Base-by-base conservation (phyloP, 2,113 vertebrate genomes). In the Nothoprocta pentlandii region DNA sequence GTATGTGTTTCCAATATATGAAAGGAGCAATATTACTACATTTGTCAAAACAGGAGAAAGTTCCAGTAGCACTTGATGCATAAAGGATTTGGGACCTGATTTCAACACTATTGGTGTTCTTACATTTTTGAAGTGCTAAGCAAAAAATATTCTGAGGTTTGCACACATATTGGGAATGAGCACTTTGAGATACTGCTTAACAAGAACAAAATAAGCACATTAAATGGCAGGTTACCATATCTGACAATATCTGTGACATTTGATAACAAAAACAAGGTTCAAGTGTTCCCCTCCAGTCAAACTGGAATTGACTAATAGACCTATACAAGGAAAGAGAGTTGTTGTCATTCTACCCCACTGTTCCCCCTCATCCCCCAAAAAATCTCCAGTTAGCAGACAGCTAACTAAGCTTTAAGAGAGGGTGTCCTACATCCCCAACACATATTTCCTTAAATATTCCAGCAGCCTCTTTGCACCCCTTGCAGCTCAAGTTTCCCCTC, bases 81-180 rank as follows among this genome's bases (percentile, higher is more conserved):
- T 47, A 80, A 84, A 61, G 91, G 30, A 89, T 84, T 93, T 80
- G 56, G 86, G 62, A 89, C 56, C 83, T 86, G 46, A 90, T 84
- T 90, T 81, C 77, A 88, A 78, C 26, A 16, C 5, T 49, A 93
- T 70, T 46, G 77, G 49, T 7, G 70, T 85, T 46, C 26, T 83
- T 63, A 25, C 8, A 19, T 81, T 34, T 88, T 89, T 41, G 16
- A 80, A 95, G 88, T 62, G 22, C 25, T 89, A 84, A 80, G 74
- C 32, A 94, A 94, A 96, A 96, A 94, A 81, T 92, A 84, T 89
- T 95, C 79, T 53, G 69, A 89, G 58, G n/a, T 10, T 86, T 90
- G 69, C 89, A 78, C 80, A 44, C 59, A 89, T 84, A 66, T 51
- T 89, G 13, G 90, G 80, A 73, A 88, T 92, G 90, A 93, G 77